Conservation (phyloP, 2,113 vertebrate species). For the Actenoides lindsayi region DNA sequence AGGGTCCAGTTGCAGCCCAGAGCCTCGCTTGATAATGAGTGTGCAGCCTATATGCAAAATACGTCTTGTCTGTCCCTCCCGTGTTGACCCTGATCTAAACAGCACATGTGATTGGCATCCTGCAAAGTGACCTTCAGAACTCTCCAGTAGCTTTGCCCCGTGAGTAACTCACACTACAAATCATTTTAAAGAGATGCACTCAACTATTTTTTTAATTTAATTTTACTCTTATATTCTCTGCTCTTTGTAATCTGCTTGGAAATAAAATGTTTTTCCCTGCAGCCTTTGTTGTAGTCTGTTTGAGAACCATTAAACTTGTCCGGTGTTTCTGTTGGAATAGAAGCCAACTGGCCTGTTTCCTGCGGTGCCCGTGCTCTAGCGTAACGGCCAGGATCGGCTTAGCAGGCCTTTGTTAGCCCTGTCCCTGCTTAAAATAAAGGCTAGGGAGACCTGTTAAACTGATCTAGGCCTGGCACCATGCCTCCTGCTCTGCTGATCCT, state of each 20-base stretch:
- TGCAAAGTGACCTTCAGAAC: constrained; percentile 72
- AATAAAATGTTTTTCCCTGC: constrained; percentile 74
- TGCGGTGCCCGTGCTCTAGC: not conserved
- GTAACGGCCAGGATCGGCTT: not conserved
- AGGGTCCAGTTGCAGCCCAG: constrained; percentile 58
- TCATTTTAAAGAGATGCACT: constrained; percentile 73
- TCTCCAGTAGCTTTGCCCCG: constrained; percentile 70
- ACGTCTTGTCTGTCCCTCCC: constrained; percentile 61
- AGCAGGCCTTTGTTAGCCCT: not conserved
- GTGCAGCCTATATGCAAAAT: constrained; percentile 70
- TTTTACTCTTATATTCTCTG: constrained; percentile 73
- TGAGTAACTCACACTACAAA: constrained; percentile 71
- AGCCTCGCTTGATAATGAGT: constrained; percentile 60
- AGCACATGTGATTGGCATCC: constrained; percentile 70
- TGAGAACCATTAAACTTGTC: constrained; percentile 42
- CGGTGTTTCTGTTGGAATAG: constrained; percentile 19
- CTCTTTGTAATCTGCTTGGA: constrained; percentile 74
- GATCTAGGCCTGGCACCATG: not conserved
- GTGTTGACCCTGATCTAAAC: constrained; percentile 62
- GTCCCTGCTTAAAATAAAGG: not conserved
- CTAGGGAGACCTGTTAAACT: not conserved
- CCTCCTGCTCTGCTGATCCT: not conserved
- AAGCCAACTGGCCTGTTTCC: not conserved
- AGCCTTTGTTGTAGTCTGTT: constrained; percentile 67
- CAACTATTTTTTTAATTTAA: constrained; percentile 75